A percentile compares a stretch with the other conserved stretches of the same genome.
Conservation (phyloP, 2,113 vertebrate genomes). For the Tylochromis polylepis region DNA sequence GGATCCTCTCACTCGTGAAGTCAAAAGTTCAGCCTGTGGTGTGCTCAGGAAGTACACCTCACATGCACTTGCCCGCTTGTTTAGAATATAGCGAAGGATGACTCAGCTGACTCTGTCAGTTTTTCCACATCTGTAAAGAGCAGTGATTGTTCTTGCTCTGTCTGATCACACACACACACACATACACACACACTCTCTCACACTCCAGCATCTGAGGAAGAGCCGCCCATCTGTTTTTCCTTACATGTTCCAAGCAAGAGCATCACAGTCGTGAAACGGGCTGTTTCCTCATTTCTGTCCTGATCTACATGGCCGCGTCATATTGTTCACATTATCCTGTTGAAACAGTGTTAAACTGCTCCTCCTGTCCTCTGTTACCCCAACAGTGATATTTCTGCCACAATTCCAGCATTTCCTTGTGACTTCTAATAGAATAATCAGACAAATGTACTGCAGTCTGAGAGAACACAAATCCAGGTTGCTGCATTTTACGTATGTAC, state of each 20-base stretch:
- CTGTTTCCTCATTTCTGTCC: not conserved
- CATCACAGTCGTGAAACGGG: not conserved
- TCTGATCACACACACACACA: not conserved
- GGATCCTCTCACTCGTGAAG: not conserved
- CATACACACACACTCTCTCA: no score
- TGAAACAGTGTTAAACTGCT: accelerated
- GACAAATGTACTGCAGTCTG: not conserved
- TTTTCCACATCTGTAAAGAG: not conserved
- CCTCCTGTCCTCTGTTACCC: not conserved
- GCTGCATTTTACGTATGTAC: not conserved
- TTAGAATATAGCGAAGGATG: not conserved
- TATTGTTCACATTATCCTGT: not conserved
- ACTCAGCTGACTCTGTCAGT: not conserved
- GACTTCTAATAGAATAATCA: not conserved
- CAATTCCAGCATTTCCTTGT: not conserved
- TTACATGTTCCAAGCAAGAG: not conserved
- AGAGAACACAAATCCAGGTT: not conserved
- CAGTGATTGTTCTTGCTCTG: not conserved
- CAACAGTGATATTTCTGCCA: not conserved
- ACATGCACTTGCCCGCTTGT: not conserved
- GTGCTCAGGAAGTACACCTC: not conserved
- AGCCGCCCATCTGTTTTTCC: not conserved
- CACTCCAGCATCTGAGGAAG: no score
- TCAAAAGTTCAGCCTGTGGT: no score
- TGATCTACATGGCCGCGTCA: accelerated